A percentile compares a stretch with the other conserved stretches of the same genome.
Conservation (phyloP, 2,888 invertebrate species). For the Agrochola circellaris region DNA sequence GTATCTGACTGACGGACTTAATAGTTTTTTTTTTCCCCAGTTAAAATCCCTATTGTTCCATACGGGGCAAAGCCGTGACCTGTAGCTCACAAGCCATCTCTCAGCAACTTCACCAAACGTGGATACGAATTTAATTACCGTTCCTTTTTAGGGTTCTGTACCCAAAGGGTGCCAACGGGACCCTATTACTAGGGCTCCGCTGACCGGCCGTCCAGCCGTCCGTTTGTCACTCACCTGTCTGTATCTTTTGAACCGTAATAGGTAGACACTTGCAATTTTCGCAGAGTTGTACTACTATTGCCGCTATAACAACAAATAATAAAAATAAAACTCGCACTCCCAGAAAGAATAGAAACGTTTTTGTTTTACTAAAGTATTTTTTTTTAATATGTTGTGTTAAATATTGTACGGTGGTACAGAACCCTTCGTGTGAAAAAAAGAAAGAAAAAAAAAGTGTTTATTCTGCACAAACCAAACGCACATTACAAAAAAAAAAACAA, state of each 20-base stretch:
- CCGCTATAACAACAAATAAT: background rate
- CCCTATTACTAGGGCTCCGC: too few species aligned
- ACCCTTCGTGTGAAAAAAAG: too few species aligned
- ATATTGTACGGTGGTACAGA: background rate
- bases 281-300: background rate
- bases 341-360: too few species aligned
- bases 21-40: too few species aligned
- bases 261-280: too few species aligned
- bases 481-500: too few species aligned
- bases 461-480: too few species aligned
- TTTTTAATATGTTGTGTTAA: background rate
- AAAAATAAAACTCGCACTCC: background rate
- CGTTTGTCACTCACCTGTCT: background rate
- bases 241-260: background rate
- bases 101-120: background rate
- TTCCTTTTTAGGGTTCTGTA: background rate
- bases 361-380: background rate
- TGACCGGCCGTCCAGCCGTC: background rate
- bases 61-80: background rate
- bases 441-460: too few species aligned
- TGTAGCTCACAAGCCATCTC: too few species aligned
- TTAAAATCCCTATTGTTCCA: too few species aligned
- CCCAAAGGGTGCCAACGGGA: background rate
- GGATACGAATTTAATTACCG: background rate
- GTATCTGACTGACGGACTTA: too few species aligned